A percentile compares a stretch with the other conserved stretches of the same genome.
These are phyloP conservation scores for Eristalinus sepulchralis DNA, from an alignment of 2,888 invertebrate genomes.

Conservation along the genomic window DNA sequence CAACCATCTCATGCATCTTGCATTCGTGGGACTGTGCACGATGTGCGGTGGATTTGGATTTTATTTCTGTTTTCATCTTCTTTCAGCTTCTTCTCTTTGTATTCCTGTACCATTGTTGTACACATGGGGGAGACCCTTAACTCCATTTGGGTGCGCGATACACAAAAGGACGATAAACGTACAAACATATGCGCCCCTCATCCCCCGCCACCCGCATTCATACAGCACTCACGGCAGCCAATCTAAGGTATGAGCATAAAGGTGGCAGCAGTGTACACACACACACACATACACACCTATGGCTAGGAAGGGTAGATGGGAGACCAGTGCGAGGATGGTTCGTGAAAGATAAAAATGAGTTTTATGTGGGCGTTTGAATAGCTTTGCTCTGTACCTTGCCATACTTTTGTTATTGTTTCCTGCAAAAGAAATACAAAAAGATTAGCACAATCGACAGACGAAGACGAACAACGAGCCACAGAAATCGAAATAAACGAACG, in stretches of 20 bases:
- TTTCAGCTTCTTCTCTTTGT: constrained; percentile 40
- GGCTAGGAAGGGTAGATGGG: neutral
- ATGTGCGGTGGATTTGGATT: constrained; percentile 44
- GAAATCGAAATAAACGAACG: constrained; percentile 57
- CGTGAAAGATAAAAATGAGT: constrained; percentile 62
- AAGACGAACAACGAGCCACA: constrained; percentile 63
- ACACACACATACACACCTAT: neutral
- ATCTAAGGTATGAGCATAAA: neutral
- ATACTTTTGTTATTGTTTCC: constrained; percentile 53
- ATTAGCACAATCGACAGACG: constrained; percentile 63
- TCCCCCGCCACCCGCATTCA: neutral
- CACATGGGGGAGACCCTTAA: constrained; percentile 65
- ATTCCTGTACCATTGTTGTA: constrained; percentile 54
- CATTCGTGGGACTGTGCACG: constrained; percentile 66
- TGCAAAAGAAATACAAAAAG: constrained; percentile 30
- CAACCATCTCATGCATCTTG: constrained; percentile 67
- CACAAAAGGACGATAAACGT: constrained; percentile 63
- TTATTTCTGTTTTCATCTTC: constrained; percentile 23
- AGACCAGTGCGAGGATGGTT: neutral
- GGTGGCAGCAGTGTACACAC: neutral
- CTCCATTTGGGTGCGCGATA: constrained; percentile 31
- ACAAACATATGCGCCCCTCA: neutral
- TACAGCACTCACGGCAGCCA: neutral
- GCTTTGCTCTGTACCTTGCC: constrained; percentile 54
- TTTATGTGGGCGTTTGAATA: constrained; percentile 69